Conservation (phyloP, 2,888 invertebrate genomes). For the Apodemia zela region DNA sequence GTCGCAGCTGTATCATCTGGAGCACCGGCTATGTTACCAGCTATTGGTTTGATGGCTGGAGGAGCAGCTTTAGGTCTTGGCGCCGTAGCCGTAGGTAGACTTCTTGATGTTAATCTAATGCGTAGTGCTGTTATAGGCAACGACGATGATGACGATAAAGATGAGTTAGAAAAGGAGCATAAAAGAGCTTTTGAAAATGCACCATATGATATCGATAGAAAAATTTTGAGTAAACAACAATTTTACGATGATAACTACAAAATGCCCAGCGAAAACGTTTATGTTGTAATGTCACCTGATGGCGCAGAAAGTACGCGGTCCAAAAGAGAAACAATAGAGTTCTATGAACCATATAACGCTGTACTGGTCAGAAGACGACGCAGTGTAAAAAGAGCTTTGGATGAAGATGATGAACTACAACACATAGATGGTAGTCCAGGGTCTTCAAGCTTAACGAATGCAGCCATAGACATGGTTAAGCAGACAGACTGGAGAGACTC, state of each 20-base stretch:
- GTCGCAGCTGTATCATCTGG: conserved; percentile 77
- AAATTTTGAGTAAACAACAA: conserved; percentile 63
- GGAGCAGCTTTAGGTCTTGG: conserved; percentile 91
- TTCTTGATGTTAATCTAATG: conserved; percentile 83
- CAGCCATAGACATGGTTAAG: conserved; percentile 68
- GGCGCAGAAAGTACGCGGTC: conserved; percentile 48
- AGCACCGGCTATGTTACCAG: conserved; percentile 85
- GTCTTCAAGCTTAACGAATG: conserved; percentile 55
- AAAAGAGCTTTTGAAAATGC: conserved; percentile 70
- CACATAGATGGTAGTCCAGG: conserved; percentile 49
- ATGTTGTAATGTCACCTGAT: conserved; percentile 74
- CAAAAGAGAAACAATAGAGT: conserved; percentile 54
- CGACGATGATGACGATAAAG: conserved; percentile 55
- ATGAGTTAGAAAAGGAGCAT: conserved; percentile 76
- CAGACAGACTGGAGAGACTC: conserved; percentile 86
- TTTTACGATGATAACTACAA: conserved; percentile 74
- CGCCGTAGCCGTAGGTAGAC: conserved; percentile 88
- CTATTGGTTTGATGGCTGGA: conserved; percentile 89
- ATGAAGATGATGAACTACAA: conserved; percentile 64
- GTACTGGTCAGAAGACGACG: conserved; percentile 51
- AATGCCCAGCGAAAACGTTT: conserved; percentile 77
- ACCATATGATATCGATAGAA: conserved; percentile 65
- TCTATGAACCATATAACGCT: conserved; percentile 48
- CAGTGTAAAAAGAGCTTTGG: conserved; percentile 53
- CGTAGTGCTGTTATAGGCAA: conserved; percentile 60